Evolutionary conservation across 2,888 invertebrate species (phyloP), one percentile per base, ranked within the genome.

Genomic region (Morpho deidamia): DNA sequence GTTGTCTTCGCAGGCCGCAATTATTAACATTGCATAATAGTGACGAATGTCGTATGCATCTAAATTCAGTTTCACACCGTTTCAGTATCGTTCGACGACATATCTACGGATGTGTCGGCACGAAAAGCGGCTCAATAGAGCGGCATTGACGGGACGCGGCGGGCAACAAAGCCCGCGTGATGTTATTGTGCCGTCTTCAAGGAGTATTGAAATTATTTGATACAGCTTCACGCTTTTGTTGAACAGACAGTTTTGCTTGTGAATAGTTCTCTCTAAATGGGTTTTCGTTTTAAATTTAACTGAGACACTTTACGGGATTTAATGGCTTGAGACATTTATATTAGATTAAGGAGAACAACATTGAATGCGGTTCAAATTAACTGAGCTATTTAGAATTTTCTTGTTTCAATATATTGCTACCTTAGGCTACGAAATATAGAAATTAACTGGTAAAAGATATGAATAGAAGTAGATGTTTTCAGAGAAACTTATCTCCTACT

Each of bases 131-230:
- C 47, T 47, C 46, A 39, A 47, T 47, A 33, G 47, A 11, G 37
- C 37, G 45, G 47, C 47, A 47, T 47, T 39, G 47, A 47, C 47
- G 47, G 47, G 47, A 38, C 39, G 47, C 47, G 47, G 46, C 46
- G 46, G n/a, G 11, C 47, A 39, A 47, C 47, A 47, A 47, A 47
- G 47, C 47, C 32, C 46, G 35, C 47, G 47, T 40, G 47, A 47
- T 39, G 47, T 47, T 47, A 47, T 47, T 47, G 47, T 54, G 49
- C 44, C 56, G 56, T 56, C 58, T 53, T 53, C 47, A 39, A 47
- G 47, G 50, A 58, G 47, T 55, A 58, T 58, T 58, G 56, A 56
- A 58, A 58, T 58, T 56, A 56, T 53, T 56, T 46, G 56, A 53
- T 53, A 50, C 53, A 44, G 39, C 44, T 53, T 40, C 53, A 11